phyloP scores from a whole-genome alignment of 2,888 invertebrate genomes.

The Meghimatium bilineatum region DNA sequence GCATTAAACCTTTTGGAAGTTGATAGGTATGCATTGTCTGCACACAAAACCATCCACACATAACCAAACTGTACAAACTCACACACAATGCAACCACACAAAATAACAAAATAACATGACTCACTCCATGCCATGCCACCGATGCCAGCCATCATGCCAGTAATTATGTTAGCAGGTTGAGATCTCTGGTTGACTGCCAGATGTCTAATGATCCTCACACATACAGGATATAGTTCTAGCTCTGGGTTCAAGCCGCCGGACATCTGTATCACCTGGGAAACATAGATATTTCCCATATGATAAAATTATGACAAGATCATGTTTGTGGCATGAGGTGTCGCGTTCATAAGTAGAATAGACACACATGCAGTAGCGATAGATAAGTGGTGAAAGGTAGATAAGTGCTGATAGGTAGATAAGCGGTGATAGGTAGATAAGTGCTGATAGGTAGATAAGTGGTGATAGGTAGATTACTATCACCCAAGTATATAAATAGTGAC shows the following conservation, averaged over 20 bases:
- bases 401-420: no score
- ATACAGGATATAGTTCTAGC: conserved; percentile 89
- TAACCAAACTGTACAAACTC: neutral
- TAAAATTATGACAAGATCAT: no score
- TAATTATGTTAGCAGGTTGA: conserved; percentile 78
- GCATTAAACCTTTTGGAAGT: no score
- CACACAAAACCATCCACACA: no score
- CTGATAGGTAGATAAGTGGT: no score
- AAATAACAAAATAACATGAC: conserved; percentile 42
- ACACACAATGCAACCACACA: neutral
- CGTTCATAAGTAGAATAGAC: neutral
- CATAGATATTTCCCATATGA: no score
- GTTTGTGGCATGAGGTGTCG: no score
- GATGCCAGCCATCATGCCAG: conserved; percentile 81
- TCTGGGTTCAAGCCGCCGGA: conserved; percentile 79
- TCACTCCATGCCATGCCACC: conserved; percentile 81
- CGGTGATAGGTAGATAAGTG: no score
- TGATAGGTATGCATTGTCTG: no score
- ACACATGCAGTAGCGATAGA: neutral
- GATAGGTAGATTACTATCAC: no score
- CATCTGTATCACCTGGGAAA: conserved; percentile 66
- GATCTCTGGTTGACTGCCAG: conserved; percentile 71
- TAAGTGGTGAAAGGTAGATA: no score
- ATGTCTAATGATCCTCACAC: conserved; percentile 86
- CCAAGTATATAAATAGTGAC: no score